Evolutionary conservation across 2,888 invertebrate species (phyloP), one percentile per base, ranked within the genome.

Genomic region (Orthosia incerta): DNA sequence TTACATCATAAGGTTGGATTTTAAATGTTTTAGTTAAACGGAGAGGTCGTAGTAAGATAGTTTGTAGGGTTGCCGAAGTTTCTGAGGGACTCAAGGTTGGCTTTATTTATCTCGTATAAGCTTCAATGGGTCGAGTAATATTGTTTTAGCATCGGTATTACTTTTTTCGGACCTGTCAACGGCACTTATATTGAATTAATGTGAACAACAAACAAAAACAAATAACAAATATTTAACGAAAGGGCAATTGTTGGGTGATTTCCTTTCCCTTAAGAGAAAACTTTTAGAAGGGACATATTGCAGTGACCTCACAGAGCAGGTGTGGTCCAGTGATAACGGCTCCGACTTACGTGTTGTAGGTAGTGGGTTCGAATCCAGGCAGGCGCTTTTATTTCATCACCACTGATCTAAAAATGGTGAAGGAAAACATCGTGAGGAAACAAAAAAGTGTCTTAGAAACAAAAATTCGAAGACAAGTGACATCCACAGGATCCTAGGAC

Each of bases 1-100:
- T 7, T 4, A 2, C 0, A 0, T 0, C 0, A 3, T 31, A 67
- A 26, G 20, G 23, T n/a, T 50, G 23, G 15, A 16, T 60, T 13
- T 79, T 60, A 16, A 60, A 46, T 18, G 23, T 26, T 16, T 20
- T 2, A 1, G 15, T 3, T 48, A n/a, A 15, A 5, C 26, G n/a
- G 4, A 45, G 45, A 15, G 63, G n/a, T 53, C 46, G 46, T n/a
- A 23, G 9, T 11, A 50, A 16, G 13, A 26, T n/a, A 12, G 50
- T 13, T 60, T 39, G 39, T 31, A 15, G 13, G 60, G 50, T 26
- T 63, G 63, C 26, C 15, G 23, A 55, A 64, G 45, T 67, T 73
- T 46, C 50, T 63, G 9, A 62, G 79, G 23, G 50, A 67, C 26
- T 67, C 80, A 67, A 79, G 55, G 73, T 73, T 55, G 31, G 23